These are phyloP conservation scores for Notodonta dromedarius DNA, from an alignment of 2,888 invertebrate genomes.

Conservation along the genomic window DNA sequence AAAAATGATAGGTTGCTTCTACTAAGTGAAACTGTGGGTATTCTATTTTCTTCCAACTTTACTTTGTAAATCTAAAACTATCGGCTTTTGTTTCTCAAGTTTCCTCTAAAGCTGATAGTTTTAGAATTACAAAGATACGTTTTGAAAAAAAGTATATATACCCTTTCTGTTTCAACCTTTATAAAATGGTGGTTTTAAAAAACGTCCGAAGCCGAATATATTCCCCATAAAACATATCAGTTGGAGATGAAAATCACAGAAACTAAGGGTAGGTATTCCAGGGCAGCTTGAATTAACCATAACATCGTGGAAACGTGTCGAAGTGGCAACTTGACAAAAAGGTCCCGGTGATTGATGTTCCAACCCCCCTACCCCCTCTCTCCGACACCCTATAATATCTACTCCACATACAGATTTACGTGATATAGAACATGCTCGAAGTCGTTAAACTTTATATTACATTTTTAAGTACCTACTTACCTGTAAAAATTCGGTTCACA, in stretches of 20 bases:
- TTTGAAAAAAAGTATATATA: too few relatives aligned
- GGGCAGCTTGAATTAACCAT: slow-evolving; percentile 53
- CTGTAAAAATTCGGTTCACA: slow-evolving; percentile 9
- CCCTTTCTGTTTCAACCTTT: too few relatives aligned
- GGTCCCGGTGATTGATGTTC: slow-evolving; percentile 62
- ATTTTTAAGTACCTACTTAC: slow-evolving; percentile 9
- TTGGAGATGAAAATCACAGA: slow-evolving; percentile 20
- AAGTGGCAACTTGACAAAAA: slow-evolving; percentile 66
- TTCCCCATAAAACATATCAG: slow-evolving; percentile 23
- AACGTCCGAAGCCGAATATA: not conserved
- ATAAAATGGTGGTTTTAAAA: too few relatives aligned
- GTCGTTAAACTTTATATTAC: slow-evolving; percentile 7
- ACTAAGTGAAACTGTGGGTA: too few relatives aligned
- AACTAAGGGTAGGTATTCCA: slow-evolving; percentile 24
- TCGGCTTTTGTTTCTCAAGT: too few relatives aligned
- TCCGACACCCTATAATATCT: slow-evolving; percentile 15
- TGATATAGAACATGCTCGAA: slow-evolving; percentile 4
- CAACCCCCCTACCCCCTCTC: slow-evolving; percentile 22
- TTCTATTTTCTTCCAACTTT: too few relatives aligned
- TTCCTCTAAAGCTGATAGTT: too few relatives aligned
- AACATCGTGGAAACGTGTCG: slow-evolving; percentile 56
- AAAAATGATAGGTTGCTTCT: too few relatives aligned
- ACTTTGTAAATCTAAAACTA: too few relatives aligned
- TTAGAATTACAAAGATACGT: too few relatives aligned
- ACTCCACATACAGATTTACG: slow-evolving; percentile 21